Percentiles rank a stretch among this genome's conserved stretches.
Evolutionary conservation across 1,140 invertebrate genomes (phyloP).

Genomic region (Plodia interpunctella): DNA sequence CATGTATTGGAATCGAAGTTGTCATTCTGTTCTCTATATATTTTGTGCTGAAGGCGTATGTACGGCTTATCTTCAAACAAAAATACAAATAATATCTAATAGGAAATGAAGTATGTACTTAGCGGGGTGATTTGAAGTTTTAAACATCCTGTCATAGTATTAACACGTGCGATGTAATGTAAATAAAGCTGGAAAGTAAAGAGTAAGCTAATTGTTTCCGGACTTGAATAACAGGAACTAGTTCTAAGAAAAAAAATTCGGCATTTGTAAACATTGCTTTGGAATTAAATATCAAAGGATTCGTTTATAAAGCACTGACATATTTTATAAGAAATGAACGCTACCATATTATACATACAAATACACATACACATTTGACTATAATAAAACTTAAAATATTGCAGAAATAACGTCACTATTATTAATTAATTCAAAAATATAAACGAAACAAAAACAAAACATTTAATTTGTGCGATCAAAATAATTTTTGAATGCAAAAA

Average conservation of each 20-base stretch:
- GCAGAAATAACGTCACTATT: too few species aligned
- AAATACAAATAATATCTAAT: slow-evolving; percentile 59
- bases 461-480: background rate
- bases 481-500: slow-evolving; percentile 27
- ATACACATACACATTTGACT: too few species aligned
- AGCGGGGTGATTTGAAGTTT: slow-evolving; percentile 52
- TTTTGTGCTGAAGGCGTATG: slow-evolving; percentile 24
- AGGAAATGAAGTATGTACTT: slow-evolving; percentile 64
- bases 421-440: too few species aligned
- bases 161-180: slow-evolving; percentile 58
- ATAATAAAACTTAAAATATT: too few species aligned
- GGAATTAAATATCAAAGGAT: slow-evolving; percentile 2
- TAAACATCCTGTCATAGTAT: slow-evolving; percentile 65
- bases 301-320: background rate
- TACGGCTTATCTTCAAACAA: slow-evolving; percentile 53
- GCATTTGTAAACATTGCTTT: slow-evolving; percentile 5
- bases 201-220: slow-evolving; percentile 51
- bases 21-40: slow-evolving; percentile 33
- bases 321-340: too few species aligned
- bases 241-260: slow-evolving; percentile 13
- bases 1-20: too few species aligned
- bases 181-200: slow-evolving; percentile 54
- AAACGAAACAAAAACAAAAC: background rate
- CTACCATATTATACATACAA: too few species aligned
- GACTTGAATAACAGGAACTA: slow-evolving; percentile 20